phyloP scores from a whole-genome alignment of 2,797 vertebrate genomes.

The Etheostoma perlongum region DNA sequence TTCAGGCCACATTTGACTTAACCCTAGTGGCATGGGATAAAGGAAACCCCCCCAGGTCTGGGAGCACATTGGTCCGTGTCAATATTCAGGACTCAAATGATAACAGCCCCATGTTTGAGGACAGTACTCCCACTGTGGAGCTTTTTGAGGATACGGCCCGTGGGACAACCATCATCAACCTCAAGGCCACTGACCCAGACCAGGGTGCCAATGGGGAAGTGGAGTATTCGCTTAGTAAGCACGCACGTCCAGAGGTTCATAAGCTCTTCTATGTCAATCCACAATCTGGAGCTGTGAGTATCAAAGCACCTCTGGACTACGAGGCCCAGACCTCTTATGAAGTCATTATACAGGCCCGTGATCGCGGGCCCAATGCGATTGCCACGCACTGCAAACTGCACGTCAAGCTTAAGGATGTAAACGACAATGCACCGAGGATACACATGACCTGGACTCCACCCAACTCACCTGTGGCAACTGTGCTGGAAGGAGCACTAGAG shows the following conservation, averaged over 20 bases:
- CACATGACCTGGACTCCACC: slow-evolving; percentile 88
- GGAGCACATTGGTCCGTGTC: slow-evolving; percentile 89
- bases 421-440: slow-evolving; percentile 90
- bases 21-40: slow-evolving; percentile 90
- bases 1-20: slow-evolving; percentile 87
- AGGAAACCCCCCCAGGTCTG: slow-evolving; percentile 90
- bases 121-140: slow-evolving; percentile 86
- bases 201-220: slow-evolving; percentile 94
- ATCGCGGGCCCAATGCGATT: slow-evolving; percentile 90
- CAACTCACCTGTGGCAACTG: slow-evolving; percentile 79
- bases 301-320: slow-evolving; percentile 88
- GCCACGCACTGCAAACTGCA: slow-evolving; percentile 93
- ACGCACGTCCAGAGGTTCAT: slow-evolving; percentile 84
- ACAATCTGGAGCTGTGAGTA: slow-evolving; percentile 84
- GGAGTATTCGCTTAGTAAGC: slow-evolving; percentile 91
- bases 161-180: slow-evolving; percentile 88
- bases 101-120: slow-evolving; percentile 91
- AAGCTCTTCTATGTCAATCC: slow-evolving; percentile 87
- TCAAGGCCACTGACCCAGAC: slow-evolving; percentile 92
- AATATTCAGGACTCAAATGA: slow-evolving; percentile 93
- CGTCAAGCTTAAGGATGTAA: slow-evolving; percentile 90
- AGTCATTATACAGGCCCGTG: slow-evolving; percentile 90
- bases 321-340: slow-evolving; percentile 88
- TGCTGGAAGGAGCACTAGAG: slow-evolving; percentile 87
- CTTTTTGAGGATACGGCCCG: slow-evolving; percentile 87